Percentiles rank a stretch among this genome's conserved stretches.
These are phyloP conservation scores for Hyla sarda DNA, from an alignment of 2,113 vertebrate genomes.

Conservation along the genomic window DNA sequence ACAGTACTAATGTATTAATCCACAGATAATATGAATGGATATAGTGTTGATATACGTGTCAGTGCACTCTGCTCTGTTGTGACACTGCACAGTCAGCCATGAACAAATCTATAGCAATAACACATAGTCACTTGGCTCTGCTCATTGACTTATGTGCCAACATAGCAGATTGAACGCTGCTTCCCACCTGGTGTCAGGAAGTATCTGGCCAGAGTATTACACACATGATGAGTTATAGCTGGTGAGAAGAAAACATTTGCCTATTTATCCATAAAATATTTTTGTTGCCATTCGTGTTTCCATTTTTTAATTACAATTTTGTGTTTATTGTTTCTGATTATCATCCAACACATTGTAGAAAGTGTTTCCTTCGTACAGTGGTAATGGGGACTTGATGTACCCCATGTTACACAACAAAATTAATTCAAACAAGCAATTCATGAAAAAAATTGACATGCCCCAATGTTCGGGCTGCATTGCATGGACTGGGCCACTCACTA, in stretches of 20 bases:
- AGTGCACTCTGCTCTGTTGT: constrained; percentile 61
- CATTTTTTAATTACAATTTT: background rate
- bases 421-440: too few relatives aligned
- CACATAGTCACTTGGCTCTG: constrained; percentile 61
- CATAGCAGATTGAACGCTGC: constrained; percentile 62
- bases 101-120: constrained; percentile 63
- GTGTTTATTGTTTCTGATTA: background rate
- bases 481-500: too few relatives aligned
- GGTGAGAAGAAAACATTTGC: background rate
- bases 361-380: too few relatives aligned
- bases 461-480: too few relatives aligned
- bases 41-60: constrained; percentile 61
- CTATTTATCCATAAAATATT: background rate
- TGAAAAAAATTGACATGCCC: too few relatives aligned
- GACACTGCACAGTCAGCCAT: constrained; percentile 60
- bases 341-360: too few relatives aligned
- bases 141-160: constrained; percentile 46
- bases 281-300: background rate
- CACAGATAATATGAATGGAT: constrained; percentile 66
- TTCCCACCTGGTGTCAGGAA: constrained; percentile 62
- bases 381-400: too few relatives aligned
- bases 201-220: constrained; percentile 30
- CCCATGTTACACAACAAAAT: too few relatives aligned
- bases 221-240: background rate
- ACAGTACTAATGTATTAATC: constrained; percentile 62